Evolutionary conservation across 1,140 invertebrate species (phyloP).

Genomic region (Leptinotarsa undecemlineata): DNA sequence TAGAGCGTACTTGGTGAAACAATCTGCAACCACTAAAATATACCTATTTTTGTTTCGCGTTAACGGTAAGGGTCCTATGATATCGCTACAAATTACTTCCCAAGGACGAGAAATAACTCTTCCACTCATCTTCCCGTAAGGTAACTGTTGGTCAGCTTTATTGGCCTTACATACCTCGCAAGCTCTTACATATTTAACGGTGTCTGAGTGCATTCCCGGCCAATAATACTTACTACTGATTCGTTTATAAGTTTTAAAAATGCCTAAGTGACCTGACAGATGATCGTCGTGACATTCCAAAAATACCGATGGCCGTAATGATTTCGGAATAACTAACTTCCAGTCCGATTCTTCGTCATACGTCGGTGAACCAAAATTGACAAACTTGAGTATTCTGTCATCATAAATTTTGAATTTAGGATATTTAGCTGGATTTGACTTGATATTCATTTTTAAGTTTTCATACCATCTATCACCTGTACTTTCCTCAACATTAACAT

Average conservation of each 20-base stretch:
- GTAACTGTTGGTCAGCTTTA: constrained; percentile 17
- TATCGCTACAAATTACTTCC: constrained; percentile 39
- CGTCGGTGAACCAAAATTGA: neutral
- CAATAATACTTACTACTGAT: constrained; percentile 41
- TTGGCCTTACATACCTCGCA: constrained; percentile 24
- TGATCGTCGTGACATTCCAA: constrained; percentile 39
- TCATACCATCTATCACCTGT: constrained; percentile 24
- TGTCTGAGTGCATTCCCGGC: constrained; percentile 41
- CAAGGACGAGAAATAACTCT: constrained; percentile 11
- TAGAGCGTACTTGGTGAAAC: constrained; percentile 29
- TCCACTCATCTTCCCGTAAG: constrained; percentile 18
- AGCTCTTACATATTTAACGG: constrained; percentile 29
- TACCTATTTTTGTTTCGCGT: constrained; percentile 42
- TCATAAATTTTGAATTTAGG: constrained; percentile 19
- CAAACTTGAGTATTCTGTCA: neutral
- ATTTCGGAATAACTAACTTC: constrained; percentile 1
- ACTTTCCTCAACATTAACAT: neutral
- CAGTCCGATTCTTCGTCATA: constrained; percentile 27
- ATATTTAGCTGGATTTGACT: neutral
- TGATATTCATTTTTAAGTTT: constrained; percentile 3
- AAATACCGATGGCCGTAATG: constrained; percentile 32
- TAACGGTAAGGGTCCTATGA: constrained; percentile 50
- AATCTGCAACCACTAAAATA: constrained; percentile 49
- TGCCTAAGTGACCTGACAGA: constrained; percentile 36
- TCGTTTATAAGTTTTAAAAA: constrained; percentile 41